phyloP scores from a whole-genome alignment of 2,113 vertebrate genomes.

The Nibea albiflora region DNA sequence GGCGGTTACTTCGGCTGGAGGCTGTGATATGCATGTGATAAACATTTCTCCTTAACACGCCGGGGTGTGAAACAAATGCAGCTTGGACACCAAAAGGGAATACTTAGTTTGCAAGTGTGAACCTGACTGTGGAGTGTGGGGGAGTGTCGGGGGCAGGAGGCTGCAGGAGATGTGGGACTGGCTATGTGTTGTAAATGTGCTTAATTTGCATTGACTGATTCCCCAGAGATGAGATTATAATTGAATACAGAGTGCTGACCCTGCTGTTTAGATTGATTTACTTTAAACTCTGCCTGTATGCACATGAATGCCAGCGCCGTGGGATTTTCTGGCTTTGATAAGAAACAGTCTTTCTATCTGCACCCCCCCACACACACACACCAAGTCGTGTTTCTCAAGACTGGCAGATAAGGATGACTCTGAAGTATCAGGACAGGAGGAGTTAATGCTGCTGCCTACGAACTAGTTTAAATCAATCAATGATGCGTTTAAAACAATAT shows the following conservation, averaged over 20 bases:
- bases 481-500: too few species aligned
- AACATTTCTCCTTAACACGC: background rate
- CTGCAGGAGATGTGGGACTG: background rate
- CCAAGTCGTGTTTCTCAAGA: conserved; percentile 15
- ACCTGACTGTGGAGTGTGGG: background rate
- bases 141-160: background rate
- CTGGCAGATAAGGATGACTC: conserved; percentile 19
- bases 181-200: conserved; percentile 58
- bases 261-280: conserved; percentile 33
- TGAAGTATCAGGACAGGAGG: background rate
- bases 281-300: conserved; percentile 10
- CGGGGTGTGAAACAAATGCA: conserved; percentile 34
- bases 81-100: conserved; percentile 15
- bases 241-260: conserved; percentile 45
- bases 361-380: conserved; percentile 26
- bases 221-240: background rate
- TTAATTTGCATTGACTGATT: conserved; percentile 67
- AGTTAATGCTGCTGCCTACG: conserved; percentile 1
- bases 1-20: background rate
- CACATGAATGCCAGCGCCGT: conserved; percentile 27
- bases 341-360: conserved; percentile 3
- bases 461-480: background rate
- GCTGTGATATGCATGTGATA: conserved; percentile 23
- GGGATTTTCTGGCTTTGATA: conserved; percentile 38
- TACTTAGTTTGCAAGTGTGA: conserved; percentile 50